Evolutionary conservation across 2,888 invertebrate species (phyloP), one percentile per base, ranked within the genome.

Genomic region (Smittia aterrima): DNA sequence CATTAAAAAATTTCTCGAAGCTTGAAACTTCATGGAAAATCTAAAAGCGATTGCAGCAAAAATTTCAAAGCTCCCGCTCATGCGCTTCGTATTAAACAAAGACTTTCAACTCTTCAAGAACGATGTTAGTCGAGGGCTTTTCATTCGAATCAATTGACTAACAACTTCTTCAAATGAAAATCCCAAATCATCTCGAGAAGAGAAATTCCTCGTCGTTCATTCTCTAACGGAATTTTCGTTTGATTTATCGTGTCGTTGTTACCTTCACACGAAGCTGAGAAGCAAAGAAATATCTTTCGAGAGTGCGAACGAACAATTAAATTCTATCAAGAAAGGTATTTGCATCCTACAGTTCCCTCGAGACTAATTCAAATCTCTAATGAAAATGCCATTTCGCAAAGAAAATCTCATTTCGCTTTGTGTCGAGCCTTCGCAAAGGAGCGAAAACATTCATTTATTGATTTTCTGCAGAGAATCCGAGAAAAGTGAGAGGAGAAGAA

Each of bases 311-410:
- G 62, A 72, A 20, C 72, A 72, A 72, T 72, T 72, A 72, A 72
- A 72, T 72, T 58, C 58, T 70, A 70, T 70, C 58, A n/a, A 58
- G 67, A 67, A 58, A 67, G 40, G 16, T 72, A 62, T 72, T 72
- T 72, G 72, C 72, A 72, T 72, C 32, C 32, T 40, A 18, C 22
- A n/a, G 16, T 16, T 70, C 70, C 54, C 70, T 54, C 16, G 13
- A 54, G 72, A 62, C 32, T 62, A 58, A 72, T 72, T 72, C 72
- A 40, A 72, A 72, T 72, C 72, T 72, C 58, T 72, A 72, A 72
- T 72, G 72, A 72, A 72, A 72, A 72, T 72, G 62, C 72, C 72
- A 70, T 70, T 58, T 70, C 70, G 54, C 1, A 25, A 11, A 13
- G 27, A 53, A 64, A 72, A 72, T 72, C 40, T 70, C 67, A 67